Evolutionary conservation across 1,140 invertebrate species (phyloP).

Genomic region (Scaptomyza montana): DNA sequence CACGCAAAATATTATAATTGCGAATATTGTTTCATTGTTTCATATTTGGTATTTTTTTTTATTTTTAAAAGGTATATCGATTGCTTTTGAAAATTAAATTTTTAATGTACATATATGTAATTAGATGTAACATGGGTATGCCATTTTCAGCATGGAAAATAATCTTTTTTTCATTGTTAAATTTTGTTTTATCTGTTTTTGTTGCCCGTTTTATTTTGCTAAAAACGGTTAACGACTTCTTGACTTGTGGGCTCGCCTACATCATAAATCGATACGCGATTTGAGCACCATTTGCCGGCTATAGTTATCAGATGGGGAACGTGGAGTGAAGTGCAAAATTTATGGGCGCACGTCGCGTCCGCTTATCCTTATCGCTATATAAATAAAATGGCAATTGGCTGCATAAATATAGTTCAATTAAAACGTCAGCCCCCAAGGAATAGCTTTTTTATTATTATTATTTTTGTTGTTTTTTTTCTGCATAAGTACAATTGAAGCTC

Average conservation of each 20-base stretch:
- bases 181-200: conserved; percentile 46
- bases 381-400: conserved; percentile 37
- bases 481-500: too few relatives aligned
- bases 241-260: conserved; percentile 33
- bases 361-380: conserved; percentile 27
- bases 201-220: conserved; percentile 56
- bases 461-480: too few relatives aligned
- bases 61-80: too few relatives aligned
- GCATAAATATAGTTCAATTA: conserved; percentile 66
- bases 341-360: conserved; percentile 9
- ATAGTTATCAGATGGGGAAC: conserved; percentile 1
- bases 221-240: conserved; percentile 32
- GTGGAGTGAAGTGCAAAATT: conserved; percentile 7
- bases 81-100: neutral
- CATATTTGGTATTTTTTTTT: too few relatives aligned
- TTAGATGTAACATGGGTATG: neutral
- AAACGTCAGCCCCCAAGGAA: conserved; percentile 32
- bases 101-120: neutral
- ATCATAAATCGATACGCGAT: conserved; percentile 58
- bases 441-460: conserved; percentile 40
- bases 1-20: too few relatives aligned
- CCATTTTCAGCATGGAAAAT: neutral
- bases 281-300: conserved; percentile 64
- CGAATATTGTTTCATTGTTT: too few relatives aligned
- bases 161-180: conserved; percentile 30